Evolutionary conservation across 2,797 vertebrate species (phyloP).

Genomic region (Salmo trutta): DNA sequence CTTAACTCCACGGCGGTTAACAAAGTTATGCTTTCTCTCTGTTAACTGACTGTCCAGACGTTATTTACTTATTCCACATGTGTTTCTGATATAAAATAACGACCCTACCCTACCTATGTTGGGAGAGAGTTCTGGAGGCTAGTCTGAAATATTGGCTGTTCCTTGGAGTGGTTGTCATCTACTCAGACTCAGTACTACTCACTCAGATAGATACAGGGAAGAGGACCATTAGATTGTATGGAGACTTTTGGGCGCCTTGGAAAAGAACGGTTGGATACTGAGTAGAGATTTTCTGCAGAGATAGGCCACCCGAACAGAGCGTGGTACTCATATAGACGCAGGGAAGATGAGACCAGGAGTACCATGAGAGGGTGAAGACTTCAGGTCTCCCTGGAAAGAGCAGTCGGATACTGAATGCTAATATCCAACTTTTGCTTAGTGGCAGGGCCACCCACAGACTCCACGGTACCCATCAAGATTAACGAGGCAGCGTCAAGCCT

Average conservation of each 20-base stretch:
- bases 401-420: slow-evolving; percentile 44
- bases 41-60: slow-evolving; percentile 57
- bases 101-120: slow-evolving; percentile 66
- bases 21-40: slow-evolving; percentile 52
- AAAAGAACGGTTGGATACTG: neutral
- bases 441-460: slow-evolving; percentile 69
- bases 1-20: slow-evolving; percentile 51
- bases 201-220: slow-evolving; percentile 35
- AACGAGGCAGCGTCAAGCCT: slow-evolving; percentile 70
- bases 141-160: slow-evolving; percentile 58
- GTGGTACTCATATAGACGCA: neutral
- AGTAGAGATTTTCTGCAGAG: neutral
- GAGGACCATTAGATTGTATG: slow-evolving; percentile 21
- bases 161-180: slow-evolving; percentile 49
- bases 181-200: slow-evolving; percentile 11
- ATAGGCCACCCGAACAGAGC: neutral
- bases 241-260: neutral
- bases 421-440: slow-evolving; percentile 32
- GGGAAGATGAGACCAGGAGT: neutral
- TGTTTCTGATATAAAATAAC: slow-evolving; percentile 74
- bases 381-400: slow-evolving; percentile 64
- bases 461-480: slow-evolving; percentile 55
- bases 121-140: slow-evolving; percentile 61
- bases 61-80: slow-evolving; percentile 51
- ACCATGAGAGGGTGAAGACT: slow-evolving; percentile 34